phyloP scores from a whole-genome alignment of 2,888 invertebrate genomes.

The Dicyrtoma fusca region DNA sequence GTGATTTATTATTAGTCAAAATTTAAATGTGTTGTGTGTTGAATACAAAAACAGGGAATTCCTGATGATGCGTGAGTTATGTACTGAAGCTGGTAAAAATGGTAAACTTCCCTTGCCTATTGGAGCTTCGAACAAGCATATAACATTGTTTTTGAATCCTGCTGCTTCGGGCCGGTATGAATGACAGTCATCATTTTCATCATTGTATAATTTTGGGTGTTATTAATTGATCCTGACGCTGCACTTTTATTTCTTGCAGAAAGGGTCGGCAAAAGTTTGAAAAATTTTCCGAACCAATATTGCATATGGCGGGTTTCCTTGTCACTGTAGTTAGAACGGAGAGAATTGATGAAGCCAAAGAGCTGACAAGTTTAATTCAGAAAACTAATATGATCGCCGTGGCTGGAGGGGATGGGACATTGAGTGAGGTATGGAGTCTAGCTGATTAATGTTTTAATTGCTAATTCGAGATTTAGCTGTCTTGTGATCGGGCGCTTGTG shows the following conservation, averaged over 20 bases:
- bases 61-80: conserved; percentile 76
- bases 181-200: too few species aligned
- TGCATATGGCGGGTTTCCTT: conserved; percentile 87
- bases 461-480: neutral
- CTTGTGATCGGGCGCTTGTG: neutral
- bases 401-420: conserved; percentile 93
- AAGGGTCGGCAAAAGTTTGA: conserved; percentile 71
- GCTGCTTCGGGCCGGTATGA: conserved; percentile 72
- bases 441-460: too few species aligned
- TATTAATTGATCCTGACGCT: too few species aligned
- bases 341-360: conserved; percentile 84
- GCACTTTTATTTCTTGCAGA: too few species aligned
- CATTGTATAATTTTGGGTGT: too few species aligned
- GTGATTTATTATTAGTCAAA: neutral
- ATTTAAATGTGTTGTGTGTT: too few species aligned
- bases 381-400: conserved; percentile 84
- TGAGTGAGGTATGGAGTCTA: conserved; percentile 69
- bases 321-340: conserved; percentile 78
- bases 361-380: conserved; percentile 74
- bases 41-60: conserved; percentile 77
- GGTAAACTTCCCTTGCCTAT: conserved; percentile 69
- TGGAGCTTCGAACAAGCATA: conserved; percentile 73
- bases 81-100: conserved; percentile 74
- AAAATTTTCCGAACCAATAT: conserved; percentile 87
- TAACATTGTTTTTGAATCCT: conserved; percentile 63